These are phyloP conservation scores for Tricholaema leucomelas DNA, from an alignment of 2,113 vertebrate species.

Conservation along the genomic window DNA sequence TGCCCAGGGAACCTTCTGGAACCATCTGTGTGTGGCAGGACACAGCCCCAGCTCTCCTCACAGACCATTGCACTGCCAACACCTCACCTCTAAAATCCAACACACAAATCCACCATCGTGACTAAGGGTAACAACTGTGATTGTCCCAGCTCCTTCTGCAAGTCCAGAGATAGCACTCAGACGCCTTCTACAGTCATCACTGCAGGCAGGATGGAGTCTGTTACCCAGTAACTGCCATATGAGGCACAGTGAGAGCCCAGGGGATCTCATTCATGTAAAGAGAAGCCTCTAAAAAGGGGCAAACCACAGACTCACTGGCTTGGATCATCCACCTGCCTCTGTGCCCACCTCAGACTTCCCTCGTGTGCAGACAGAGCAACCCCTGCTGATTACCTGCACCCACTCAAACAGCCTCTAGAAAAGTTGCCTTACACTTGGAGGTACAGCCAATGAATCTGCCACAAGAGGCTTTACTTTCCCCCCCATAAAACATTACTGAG, in stretches of 20 bases:
- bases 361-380: not conserved
- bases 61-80: not conserved
- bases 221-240: not conserved
- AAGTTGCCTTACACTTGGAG: not conserved
- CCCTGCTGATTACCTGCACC: not conserved
- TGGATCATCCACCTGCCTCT: too few species aligned
- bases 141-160: not conserved
- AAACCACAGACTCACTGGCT: accelerated
- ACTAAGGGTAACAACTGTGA: not conserved
- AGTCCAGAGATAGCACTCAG: not conserved
- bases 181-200: not conserved
- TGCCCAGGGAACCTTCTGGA: not conserved
- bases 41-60: not conserved
- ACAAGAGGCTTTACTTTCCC: not conserved
- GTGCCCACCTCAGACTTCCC: accelerated
- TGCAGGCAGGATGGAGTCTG: not conserved
- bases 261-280: not conserved
- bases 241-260: not conserved
- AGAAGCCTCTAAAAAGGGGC: not conserved
- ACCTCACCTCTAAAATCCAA: not conserved
- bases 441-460: not conserved
- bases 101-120: not conserved
- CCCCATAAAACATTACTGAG: not conserved
- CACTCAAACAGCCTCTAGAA: not conserved
- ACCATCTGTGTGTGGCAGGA: not conserved